Evolutionary conservation across 2,113 vertebrate genomes (phyloP).

Genomic region (Spilogale gracilis): DNA sequence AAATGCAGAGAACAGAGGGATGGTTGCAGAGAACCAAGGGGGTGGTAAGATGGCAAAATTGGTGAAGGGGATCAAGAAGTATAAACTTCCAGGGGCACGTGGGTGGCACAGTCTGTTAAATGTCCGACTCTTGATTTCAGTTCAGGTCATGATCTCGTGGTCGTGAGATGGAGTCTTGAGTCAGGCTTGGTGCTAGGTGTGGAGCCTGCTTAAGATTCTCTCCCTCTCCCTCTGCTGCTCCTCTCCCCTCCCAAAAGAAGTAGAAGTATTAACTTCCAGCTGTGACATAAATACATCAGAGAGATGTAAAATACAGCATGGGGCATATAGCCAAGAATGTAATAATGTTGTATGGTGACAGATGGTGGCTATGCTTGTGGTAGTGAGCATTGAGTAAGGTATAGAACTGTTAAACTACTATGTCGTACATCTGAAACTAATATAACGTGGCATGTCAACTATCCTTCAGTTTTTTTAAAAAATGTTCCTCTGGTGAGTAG

Average conservation of each 20-base stretch:
- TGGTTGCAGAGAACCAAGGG: background rate
- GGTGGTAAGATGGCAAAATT: background rate
- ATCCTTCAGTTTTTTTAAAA: background rate
- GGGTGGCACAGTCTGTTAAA: background rate
- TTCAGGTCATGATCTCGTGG: background rate
- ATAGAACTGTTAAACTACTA: background rate
- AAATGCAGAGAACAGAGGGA: background rate
- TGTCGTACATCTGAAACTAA: background rate
- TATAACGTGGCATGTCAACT: background rate
- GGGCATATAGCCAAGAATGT: background rate
- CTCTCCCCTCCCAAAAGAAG: background rate
- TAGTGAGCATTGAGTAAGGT: background rate
- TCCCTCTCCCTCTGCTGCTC: background rate
- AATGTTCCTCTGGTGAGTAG: background rate
- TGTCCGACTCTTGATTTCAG: background rate
- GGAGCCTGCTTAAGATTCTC: background rate
- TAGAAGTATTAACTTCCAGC: background rate
- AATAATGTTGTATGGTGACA: background rate
- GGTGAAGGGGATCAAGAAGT: background rate
- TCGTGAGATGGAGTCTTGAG: background rate
- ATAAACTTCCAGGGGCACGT: background rate
- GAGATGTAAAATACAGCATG: background rate
- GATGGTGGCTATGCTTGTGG: background rate
- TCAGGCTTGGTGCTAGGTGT: background rate
- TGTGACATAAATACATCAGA: background rate